phyloP scores from a whole-genome alignment of 2,113 vertebrate species.

The Nothobranchius kuhntae region DNA sequence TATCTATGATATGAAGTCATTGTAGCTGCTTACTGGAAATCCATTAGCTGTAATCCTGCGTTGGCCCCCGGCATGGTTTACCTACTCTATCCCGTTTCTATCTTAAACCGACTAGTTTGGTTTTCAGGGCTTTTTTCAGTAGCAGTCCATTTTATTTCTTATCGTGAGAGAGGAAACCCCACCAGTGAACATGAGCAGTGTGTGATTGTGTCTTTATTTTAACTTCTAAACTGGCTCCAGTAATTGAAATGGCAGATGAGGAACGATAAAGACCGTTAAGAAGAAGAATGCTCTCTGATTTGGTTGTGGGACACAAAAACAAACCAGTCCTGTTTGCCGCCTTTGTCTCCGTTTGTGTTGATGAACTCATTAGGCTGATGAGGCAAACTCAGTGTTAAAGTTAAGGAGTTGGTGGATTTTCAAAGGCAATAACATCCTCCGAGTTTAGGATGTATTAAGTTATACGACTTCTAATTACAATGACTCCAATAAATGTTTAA shows the following conservation, averaged over 20 bases:
- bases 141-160: background rate
- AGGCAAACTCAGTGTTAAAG: background rate
- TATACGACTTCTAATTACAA: background rate
- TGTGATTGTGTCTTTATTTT: background rate
- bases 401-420: background rate
- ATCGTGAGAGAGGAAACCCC: background rate
- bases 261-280: background rate
- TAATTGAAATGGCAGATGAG: constrained; percentile 17
- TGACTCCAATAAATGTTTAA: background rate
- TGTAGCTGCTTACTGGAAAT: constrained; percentile 23
- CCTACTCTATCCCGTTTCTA: background rate
- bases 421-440: background rate
- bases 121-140: background rate
- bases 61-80: constrained; percentile 24
- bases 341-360: constrained; percentile 7
- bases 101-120: background rate
- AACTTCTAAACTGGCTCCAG: background rate
- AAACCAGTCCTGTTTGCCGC: constrained; percentile 28
- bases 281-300: constrained; percentile 14
- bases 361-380: constrained; percentile 39
- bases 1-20: too few species aligned
- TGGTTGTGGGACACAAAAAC: constrained; percentile 9
- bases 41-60: constrained; percentile 38
- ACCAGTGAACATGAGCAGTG: fast-evolving
- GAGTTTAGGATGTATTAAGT: background rate